Evolutionary conservation across 1,140 invertebrate genomes (phyloP), one percentile per base, ranked within the genome.

Genomic region (Drosophila ohnishii): DNA sequence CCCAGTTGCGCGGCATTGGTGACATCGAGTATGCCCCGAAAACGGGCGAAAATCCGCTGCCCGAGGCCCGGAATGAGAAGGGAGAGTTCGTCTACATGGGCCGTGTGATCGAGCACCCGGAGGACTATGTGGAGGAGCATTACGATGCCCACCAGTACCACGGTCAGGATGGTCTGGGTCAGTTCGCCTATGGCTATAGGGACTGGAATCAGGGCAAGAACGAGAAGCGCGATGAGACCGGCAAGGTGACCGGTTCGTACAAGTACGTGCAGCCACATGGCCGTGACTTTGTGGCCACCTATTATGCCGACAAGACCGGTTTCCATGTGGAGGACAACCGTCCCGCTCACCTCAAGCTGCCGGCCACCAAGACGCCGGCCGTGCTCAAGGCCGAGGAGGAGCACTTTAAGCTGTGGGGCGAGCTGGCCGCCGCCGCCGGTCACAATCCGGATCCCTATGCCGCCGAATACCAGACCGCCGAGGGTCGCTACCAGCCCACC

Each of bases 321-420:
- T 95, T 95, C 92, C 94, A 95, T 92, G 94, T 95, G 60, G 93
- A 94, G 60, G 94, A 95, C 84, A 95, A 95, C 82, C 92, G 94
- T 16, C 94, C 94, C 5, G 93, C 94, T 55, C 92, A 93, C 39
- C 91, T 93, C 42, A 92, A 94, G 47, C 90, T 92, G 80, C 94
- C 93, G 0, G 92, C 93, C 32, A 92, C 94, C 63, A 94, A 95
- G 74, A 93, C 93, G 0, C 93, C 93, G 3, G 94, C 93, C 37
- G 94, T 95, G 5, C 91, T 93, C 53, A 92, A 92, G 51, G 94
- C 94, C 57, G 94, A 94, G 72, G 92, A 94, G 55, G 94, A 93
- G 51, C 94, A 94, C 87, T 93, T 94, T 80, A 93, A 92, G 70
- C 92, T 93, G 13, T 95, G 94, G 94, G 91, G 93, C 11, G 94